phyloP scores from a whole-genome alignment of 1,140 invertebrate genomes.

The Ditylenchus dipsaci region DNA sequence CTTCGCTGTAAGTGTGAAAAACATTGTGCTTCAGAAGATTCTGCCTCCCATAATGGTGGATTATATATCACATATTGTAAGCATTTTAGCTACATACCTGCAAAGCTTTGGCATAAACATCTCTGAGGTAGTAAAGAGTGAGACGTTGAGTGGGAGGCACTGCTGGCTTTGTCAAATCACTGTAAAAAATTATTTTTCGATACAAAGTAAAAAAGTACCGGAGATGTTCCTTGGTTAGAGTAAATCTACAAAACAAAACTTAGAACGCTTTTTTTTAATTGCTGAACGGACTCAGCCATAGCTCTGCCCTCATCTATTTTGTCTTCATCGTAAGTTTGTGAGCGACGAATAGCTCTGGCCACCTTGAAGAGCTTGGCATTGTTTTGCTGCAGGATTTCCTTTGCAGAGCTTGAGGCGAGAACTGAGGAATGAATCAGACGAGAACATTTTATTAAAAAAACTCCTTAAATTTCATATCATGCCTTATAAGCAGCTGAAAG shows the following conservation, averaged over 20 bases:
- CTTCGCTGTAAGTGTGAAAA: no score
- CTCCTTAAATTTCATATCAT: no score
- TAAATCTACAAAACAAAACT: constrained; percentile 6
- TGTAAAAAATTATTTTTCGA: neutral
- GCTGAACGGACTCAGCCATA: constrained; percentile 36
- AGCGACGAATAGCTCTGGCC: constrained; percentile 33
- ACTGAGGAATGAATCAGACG: no score
- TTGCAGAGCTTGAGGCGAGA: no score
- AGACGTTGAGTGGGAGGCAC: neutral
- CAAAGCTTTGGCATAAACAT: constrained; percentile 44
- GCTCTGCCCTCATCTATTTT: constrained; percentile 47
- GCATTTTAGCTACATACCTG: constrained; percentile 13
- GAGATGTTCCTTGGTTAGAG: constrained; percentile 18
- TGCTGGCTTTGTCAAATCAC: neutral
- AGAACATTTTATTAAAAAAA: no score
- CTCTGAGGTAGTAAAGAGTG: constrained; percentile 35
- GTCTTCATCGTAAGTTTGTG: constrained; percentile 42
- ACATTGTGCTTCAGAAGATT: no score
- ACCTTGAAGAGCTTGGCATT: constrained; percentile 33
- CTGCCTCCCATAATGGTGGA: no score
- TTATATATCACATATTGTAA: no score
- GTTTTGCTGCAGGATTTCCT: no score
- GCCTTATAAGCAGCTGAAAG: no score
- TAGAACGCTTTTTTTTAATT: no score
- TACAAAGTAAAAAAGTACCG: constrained; percentile 5